Evolutionary conservation across 2,113 vertebrate genomes (phyloP), one percentile per base, ranked within the genome.

Genomic region (Acrocephalus arundinaceus): DNA sequence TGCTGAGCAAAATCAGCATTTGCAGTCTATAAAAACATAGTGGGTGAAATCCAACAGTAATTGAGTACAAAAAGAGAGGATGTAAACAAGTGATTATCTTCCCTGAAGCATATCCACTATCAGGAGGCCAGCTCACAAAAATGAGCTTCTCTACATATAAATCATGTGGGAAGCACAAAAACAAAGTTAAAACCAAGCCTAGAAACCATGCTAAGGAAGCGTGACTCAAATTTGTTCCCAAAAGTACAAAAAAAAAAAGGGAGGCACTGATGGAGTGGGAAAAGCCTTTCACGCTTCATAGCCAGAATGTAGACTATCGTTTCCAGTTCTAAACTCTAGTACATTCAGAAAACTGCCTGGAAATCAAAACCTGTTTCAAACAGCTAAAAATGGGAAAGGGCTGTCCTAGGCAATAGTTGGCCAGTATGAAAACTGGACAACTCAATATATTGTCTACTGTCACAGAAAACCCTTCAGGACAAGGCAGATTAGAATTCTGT

Each of bases 401-500:
- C 23, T 46, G 18, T 43, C 27, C 33, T 16, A 71, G 33, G 22
- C 13, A 61, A 27, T 5, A 51, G 13, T 15, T 28, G 45, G 48
- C 30, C 39, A 25, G 23, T 9, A 27, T 16, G 13, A 77, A 65
- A 85, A 28, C 21, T 23, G 28, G 16, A 14, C 18, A 67, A 45
- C 16, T 20, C 27, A 61, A 2, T 9, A 9, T 57, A 19, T 49
- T 51, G 45, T 11, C 17, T 30, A 7, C 11, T 5, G 0, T 6
- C 37, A 18, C 7, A 13, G 23, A 41, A 76, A 21, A 31, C 5
- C 7, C 8, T 30, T 39, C 37, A 20, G 46, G 41, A 45, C 17
- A 68, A 85, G 39, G 27, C 39, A 79, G 10, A 31, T 2, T 0
- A 0, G 16, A 68, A 27, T 31, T 61, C 74, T 7, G 0, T 2